These are phyloP conservation scores for Sarcophaga rosellei DNA, from an alignment of 2,888 invertebrate genomes.

Conservation along the genomic window DNA sequence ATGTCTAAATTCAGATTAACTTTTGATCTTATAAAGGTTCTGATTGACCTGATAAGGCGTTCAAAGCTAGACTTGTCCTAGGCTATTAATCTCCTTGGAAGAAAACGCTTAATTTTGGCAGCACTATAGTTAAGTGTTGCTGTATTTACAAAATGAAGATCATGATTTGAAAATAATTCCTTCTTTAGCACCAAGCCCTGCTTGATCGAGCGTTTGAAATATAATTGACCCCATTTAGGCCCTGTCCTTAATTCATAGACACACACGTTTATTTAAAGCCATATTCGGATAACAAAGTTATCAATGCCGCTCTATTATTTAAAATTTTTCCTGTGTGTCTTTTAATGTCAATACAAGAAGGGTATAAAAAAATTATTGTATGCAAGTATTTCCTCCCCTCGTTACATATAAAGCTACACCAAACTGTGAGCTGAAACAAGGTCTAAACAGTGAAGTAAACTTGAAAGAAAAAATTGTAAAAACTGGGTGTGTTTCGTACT, in stretches of 20 bases:
- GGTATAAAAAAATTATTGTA: constrained; percentile 32
- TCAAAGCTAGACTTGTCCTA: no score
- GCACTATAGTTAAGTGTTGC: no score
- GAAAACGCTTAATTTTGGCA: no score
- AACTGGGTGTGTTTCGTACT: constrained; percentile 54
- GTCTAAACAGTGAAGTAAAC: constrained; percentile 46
- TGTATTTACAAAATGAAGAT: no score
- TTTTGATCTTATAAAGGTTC: no score
- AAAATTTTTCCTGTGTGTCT: constrained; percentile 20
- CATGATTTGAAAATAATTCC: no score
- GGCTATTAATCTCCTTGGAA: no score
- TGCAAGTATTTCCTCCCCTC: constrained; percentile 16
- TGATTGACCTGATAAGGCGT: no score
- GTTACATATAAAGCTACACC: constrained; percentile 6
- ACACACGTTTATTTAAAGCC: neutral
- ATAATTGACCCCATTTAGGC: no score
- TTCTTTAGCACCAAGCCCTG: no score
- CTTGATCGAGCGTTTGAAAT: no score
- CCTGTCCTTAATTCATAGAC: neutral
- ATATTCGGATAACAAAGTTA: constrained; percentile 39
- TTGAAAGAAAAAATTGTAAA: constrained; percentile 33
- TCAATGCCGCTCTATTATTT: constrained; percentile 56
- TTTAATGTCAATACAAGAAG: constrained; percentile 45
- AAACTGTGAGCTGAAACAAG: constrained; percentile 10
- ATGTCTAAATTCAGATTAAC: no score